phyloP scores from a whole-genome alignment of 2,888 invertebrate genomes.

The Dioctria linearis region DNA sequence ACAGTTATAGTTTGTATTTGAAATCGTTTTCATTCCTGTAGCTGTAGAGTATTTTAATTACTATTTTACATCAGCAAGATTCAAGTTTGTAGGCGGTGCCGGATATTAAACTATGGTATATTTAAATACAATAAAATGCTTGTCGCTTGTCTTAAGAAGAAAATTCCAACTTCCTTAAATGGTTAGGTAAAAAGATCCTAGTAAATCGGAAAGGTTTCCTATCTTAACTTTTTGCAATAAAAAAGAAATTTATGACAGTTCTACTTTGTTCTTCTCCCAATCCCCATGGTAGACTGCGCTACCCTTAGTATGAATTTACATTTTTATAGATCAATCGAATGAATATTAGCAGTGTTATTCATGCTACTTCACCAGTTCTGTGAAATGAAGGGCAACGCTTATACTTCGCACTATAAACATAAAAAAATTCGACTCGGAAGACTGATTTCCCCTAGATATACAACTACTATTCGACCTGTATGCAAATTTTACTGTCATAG shows the following conservation, averaged over 20 bases:
- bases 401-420: constrained; percentile 23
- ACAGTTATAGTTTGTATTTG: too few species aligned
- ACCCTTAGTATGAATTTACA: constrained; percentile 53
- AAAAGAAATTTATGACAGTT: constrained; percentile 37
- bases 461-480: constrained; percentile 41
- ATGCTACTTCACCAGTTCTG: constrained; percentile 47
- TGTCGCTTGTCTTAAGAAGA: too few species aligned
- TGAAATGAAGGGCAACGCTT: constrained; percentile 10
- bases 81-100: too few species aligned
- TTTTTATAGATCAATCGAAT: constrained; percentile 57
- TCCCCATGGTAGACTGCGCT: not conserved
- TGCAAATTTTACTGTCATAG: constrained; percentile 52
- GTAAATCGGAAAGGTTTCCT: too few species aligned
- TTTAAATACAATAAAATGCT: too few species aligned
- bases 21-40: too few species aligned
- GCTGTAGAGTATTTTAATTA: too few species aligned
- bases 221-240: not conserved
- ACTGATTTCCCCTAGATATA: constrained; percentile 21
- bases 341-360: constrained; percentile 55
- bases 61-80: too few species aligned
- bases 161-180: too few species aligned
- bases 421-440: constrained; percentile 51
- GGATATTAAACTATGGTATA: too few species aligned
- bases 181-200: too few species aligned
- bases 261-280: constrained; percentile 28